Conservation (phyloP, 2,113 vertebrate genomes). For the Neolamprologus hecqui region DNA sequence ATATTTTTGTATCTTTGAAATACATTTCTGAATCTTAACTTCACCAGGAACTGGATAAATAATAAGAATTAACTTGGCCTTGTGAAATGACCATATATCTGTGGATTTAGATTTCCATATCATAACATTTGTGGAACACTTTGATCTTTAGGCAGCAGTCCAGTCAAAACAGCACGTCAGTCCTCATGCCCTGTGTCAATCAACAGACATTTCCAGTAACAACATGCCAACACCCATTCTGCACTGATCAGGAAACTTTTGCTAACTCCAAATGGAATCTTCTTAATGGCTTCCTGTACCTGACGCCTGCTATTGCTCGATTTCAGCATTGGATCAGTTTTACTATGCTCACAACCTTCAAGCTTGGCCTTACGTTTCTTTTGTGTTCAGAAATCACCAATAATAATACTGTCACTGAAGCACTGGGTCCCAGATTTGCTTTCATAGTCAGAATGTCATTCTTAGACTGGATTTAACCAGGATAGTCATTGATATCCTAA, state of each 20-base stretch:
- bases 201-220: slow-evolving; percentile 68
- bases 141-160: slow-evolving; percentile 8
- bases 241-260: slow-evolving; percentile 60
- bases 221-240: slow-evolving; percentile 43
- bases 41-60: neutral
- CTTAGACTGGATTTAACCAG: neutral
- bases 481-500: neutral
- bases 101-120: neutral
- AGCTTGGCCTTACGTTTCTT: neutral
- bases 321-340: neutral
- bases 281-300: slow-evolving; percentile 64
- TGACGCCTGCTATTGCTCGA: neutral
- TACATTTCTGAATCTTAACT: neutral
- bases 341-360: neutral
- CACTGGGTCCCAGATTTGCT: neutral
- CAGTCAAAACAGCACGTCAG: slow-evolving; percentile 51
- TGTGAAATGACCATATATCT: neutral
- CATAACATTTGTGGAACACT: neutral
- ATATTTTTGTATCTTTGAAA: neutral
- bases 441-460: neutral
- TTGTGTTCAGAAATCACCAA: neutral
- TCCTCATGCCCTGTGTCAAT: slow-evolving; percentile 59
- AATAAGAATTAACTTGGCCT: neutral
- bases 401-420: neutral
- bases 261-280: slow-evolving; percentile 58